Percentiles rank a stretch among this genome's conserved stretches.
These are phyloP conservation scores for Trematocara variabile DNA, from an alignment of 2,113 vertebrate genomes.

Conservation along the genomic window DNA sequence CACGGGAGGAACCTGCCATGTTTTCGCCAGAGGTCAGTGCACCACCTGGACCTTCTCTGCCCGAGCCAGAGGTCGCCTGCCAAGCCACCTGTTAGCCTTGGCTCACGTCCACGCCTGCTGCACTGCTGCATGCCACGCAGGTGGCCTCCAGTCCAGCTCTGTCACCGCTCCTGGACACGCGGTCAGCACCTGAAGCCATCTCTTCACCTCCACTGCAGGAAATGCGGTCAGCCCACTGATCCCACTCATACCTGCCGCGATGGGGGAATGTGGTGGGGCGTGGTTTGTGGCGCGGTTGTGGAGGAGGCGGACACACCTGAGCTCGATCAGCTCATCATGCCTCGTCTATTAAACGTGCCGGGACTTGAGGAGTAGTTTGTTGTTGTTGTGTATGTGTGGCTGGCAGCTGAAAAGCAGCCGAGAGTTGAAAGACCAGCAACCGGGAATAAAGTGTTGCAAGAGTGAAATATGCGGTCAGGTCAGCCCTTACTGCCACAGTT, in stretches of 20 bases:
- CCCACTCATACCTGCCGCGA: background rate
- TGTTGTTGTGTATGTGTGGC: background rate
- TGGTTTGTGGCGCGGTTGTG: background rate
- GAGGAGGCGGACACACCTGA: background rate
- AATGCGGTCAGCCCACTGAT: background rate
- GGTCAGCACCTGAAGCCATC: fast-evolving
- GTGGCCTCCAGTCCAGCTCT: no score
- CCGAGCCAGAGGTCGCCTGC: no score
- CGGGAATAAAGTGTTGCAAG: background rate
- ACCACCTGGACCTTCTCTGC: no score
- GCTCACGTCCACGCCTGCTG: background rate
- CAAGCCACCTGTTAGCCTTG: background rate
- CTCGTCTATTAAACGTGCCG: background rate
- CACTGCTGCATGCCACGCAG: no score
- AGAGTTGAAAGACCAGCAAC: background rate
- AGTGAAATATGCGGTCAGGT: background rate
- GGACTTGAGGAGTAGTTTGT: background rate
- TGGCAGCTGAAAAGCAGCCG: background rate
- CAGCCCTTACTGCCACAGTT: background rate
- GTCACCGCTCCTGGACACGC: background rate
- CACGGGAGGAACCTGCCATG: no score
- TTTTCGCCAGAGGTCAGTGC: no score
- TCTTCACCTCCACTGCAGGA: background rate
- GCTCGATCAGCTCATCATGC: background rate
- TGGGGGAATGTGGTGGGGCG: background rate